These are phyloP conservation scores for Orthosia gracilis DNA, from an alignment of 2,888 invertebrate genomes.

Conservation along the genomic window DNA sequence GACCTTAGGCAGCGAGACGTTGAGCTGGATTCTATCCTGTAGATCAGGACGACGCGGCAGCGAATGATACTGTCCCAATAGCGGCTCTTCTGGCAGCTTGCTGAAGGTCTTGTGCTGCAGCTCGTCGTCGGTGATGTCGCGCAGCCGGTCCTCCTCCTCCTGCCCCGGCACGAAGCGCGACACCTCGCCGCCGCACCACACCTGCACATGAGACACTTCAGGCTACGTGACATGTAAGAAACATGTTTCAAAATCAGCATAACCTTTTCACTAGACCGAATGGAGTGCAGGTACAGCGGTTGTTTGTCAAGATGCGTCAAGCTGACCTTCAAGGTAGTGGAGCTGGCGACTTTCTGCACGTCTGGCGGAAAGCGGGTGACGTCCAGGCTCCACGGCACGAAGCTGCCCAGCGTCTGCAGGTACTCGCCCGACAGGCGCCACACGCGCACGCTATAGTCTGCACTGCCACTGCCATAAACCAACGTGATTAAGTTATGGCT, in stretches of 20 bases:
- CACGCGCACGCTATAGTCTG: slow-evolving; percentile 94
- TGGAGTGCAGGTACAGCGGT: no score
- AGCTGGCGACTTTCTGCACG: slow-evolving; percentile 94
- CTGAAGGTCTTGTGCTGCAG: slow-evolving; percentile 88
- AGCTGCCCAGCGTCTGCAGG: slow-evolving; percentile 94
- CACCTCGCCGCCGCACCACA: slow-evolving; percentile 88
- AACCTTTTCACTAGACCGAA: no score
- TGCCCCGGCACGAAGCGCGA: slow-evolving; percentile 89
- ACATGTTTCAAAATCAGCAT: no score
- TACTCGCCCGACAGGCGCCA: slow-evolving; percentile 94
- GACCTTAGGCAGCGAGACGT: slow-evolving; percentile 91
- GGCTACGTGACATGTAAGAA: no score
- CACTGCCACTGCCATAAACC: slow-evolving; percentile 90
- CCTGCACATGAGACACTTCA: slow-evolving; percentile 68
- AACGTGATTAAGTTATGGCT: neutral
- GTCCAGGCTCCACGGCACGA: slow-evolving; percentile 91
- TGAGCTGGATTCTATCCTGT: slow-evolving; percentile 89
- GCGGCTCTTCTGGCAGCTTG: slow-evolving; percentile 88
- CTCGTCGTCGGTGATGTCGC: slow-evolving; percentile 85
- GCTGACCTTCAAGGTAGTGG: slow-evolving; percentile 94
- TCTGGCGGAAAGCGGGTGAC: slow-evolving; percentile 93
- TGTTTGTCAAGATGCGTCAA: neutral
- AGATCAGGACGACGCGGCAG: slow-evolving; percentile 89
- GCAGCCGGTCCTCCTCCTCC: slow-evolving; percentile 81
- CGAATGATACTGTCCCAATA: slow-evolving; percentile 91